These are phyloP conservation scores for Phymatocera aterrima DNA, from an alignment of 2,888 invertebrate species.

Conservation along the genomic window DNA sequence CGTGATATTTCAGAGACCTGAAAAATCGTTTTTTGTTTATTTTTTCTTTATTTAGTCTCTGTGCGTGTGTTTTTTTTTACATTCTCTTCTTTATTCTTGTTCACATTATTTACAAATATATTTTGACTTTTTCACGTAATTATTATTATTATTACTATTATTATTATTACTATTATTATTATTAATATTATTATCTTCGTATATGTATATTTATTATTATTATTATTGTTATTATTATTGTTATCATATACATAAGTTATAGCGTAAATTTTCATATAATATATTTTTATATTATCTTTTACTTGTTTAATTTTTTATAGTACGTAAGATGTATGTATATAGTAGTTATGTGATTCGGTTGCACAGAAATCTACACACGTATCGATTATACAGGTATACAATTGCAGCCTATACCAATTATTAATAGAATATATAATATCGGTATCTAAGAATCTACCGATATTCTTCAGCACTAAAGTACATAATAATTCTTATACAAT, in stretches of 20 bases:
- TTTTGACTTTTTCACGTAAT: conserved; percentile 7
- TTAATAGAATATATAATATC: background rate
- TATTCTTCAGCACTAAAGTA: background rate
- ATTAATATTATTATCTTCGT: background rate
- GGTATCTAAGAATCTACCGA: background rate
- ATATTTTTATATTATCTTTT: background rate
- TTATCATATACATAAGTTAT: background rate
- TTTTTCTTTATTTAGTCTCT: background rate
- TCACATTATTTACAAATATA: conserved; percentile 36
- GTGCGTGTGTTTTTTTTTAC: background rate
- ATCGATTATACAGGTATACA: no score
- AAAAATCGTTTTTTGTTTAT: background rate
- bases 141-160: conserved; percentile 4
- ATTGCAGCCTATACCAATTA: no score
- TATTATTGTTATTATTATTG: background rate
- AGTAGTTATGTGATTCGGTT: background rate
- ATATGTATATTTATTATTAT: background rate
- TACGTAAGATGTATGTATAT: background rate
- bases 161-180: background rate
- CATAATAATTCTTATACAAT: no score
- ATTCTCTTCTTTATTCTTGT: background rate
- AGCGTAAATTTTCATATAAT: background rate
- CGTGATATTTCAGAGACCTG: no score
- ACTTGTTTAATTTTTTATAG: background rate
- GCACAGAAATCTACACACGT: background rate